Conservation (phyloP, 2,888 invertebrate species). For the Tridacna gigas region DNA sequence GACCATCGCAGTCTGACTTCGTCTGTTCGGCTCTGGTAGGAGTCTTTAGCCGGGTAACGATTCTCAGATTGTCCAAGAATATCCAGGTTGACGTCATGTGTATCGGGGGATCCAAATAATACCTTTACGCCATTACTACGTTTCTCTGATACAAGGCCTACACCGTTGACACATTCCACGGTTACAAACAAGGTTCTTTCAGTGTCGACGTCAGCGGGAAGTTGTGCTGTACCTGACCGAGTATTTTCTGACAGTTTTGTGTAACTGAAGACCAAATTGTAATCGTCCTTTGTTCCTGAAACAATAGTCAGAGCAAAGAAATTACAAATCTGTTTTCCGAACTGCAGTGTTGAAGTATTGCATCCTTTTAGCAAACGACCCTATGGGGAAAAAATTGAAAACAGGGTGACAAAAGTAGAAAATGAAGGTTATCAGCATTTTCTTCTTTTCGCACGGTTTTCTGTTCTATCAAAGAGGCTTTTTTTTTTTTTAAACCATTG, state of each 20-base stretch:
- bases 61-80: conserved; percentile 38
- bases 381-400: no score
- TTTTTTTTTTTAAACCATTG: no score
- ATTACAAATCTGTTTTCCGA: background rate
- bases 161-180: conserved; percentile 45
- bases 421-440: no score
- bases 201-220: background rate
- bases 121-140: conserved; percentile 50
- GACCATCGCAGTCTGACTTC: conserved; percentile 49
- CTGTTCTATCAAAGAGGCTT: no score
- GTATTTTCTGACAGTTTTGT: background rate
- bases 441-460: no score
- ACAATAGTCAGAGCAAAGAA: background rate
- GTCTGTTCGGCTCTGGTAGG: conserved; percentile 39
- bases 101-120: conserved; percentile 33
- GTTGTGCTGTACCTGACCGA: background rate
- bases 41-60: conserved; percentile 32
- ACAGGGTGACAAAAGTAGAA: no score
- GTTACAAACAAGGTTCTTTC: conserved; percentile 15
- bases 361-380: no score
- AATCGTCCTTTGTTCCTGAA: background rate
- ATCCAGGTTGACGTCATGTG: conserved; percentile 24
- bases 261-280: background rate
- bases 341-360: no score
- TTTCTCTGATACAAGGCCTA: conserved; percentile 32